Percentiles rank a stretch among this genome's conserved stretches.
phyloP scores from a whole-genome alignment of 2,797 vertebrate species.

The Dallia pectoralis region DNA sequence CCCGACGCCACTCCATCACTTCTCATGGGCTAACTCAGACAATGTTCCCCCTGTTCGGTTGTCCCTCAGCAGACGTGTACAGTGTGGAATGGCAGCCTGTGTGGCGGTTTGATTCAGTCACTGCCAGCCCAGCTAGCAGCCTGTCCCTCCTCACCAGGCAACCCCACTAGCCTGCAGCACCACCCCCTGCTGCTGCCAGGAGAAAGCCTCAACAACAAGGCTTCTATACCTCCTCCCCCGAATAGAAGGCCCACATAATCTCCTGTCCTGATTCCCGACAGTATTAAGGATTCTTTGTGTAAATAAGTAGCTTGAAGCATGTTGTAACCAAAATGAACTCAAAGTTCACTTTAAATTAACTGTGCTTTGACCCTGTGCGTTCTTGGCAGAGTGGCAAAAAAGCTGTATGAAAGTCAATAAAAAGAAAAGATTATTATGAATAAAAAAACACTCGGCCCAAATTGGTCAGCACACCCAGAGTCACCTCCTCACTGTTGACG shows the following conservation, averaged over 20 bases:
- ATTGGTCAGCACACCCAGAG: too few species aligned
- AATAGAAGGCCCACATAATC: slow-evolving; percentile 21
- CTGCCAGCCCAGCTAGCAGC: slow-evolving; percentile 47
- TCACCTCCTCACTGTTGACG: too few species aligned
- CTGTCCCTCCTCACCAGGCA: slow-evolving; percentile 17
- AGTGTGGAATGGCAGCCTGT: not conserved
- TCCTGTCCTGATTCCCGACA: slow-evolving; percentile 5
- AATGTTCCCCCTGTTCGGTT: slow-evolving; percentile 64
- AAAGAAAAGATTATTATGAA: too few species aligned
- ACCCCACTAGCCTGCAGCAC: slow-evolving; percentile 40
- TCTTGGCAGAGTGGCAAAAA: too few species aligned
- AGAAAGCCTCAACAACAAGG: slow-evolving; percentile 49
- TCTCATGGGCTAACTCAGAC: slow-evolving; percentile 49
- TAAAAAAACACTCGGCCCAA: too few species aligned
- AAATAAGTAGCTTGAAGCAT: not conserved
- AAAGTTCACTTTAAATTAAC: not conserved
- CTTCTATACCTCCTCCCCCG: slow-evolving; percentile 51
- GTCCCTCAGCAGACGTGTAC: slow-evolving; percentile 21
- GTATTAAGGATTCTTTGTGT: not conserved
- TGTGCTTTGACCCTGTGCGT: not conserved
- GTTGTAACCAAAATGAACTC: not conserved
- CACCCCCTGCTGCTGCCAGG: slow-evolving; percentile 35
- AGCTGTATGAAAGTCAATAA: too few species aligned
- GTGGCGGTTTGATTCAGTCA: slow-evolving; percentile 35
- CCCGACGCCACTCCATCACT: slow-evolving; percentile 42